Evolutionary conservation across 37 sponge, comb jelly and placozoan genomes (phyloP).

Genomic region (Diacarnus erythraeanus): DNA sequence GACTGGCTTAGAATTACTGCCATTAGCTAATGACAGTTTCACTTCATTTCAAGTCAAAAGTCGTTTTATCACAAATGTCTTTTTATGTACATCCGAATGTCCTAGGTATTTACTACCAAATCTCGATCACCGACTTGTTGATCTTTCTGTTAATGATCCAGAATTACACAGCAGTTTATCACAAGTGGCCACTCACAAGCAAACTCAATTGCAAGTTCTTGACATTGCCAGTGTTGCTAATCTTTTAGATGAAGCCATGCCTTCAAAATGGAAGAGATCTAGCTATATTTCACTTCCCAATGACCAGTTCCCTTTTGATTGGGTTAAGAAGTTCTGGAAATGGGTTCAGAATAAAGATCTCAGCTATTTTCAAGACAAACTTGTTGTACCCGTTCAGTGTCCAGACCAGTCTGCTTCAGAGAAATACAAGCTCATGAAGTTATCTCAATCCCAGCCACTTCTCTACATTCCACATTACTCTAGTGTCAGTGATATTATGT

Average conservation of each 20-base stretch:
- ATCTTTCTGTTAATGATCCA: background rate
- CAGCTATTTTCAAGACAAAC: background rate
- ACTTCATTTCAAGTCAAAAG: slow-evolving; percentile 5
- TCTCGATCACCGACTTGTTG: slow-evolving; percentile 12
- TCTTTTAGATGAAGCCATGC: background rate
- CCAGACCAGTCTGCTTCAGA: background rate
- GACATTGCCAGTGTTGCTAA: background rate
- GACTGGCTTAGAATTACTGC: slow-evolving; percentile 26
- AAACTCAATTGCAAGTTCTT: slow-evolving; percentile 15
- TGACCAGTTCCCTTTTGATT: background rate
- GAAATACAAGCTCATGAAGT: background rate
- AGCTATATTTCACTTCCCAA: background rate
- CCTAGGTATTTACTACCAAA: slow-evolving; percentile 31
- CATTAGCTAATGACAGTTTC: slow-evolving; percentile 38
- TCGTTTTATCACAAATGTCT: background rate
- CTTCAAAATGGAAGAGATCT: background rate
- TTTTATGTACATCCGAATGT: slow-evolving; percentile 13
- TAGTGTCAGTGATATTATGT: background rate
- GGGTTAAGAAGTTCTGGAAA: slow-evolving; percentile 44
- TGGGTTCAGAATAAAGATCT: slow-evolving; percentile 25
- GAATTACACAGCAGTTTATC: slow-evolving; percentile 6
- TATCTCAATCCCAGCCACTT: background rate
- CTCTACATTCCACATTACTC: background rate
- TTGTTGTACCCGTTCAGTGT: slow-evolving; percentile 16
- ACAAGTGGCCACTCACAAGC: slow-evolving; percentile 4